Conservation (phyloP, 2,113 vertebrate genomes). For the Vicugna pacos region DNA sequence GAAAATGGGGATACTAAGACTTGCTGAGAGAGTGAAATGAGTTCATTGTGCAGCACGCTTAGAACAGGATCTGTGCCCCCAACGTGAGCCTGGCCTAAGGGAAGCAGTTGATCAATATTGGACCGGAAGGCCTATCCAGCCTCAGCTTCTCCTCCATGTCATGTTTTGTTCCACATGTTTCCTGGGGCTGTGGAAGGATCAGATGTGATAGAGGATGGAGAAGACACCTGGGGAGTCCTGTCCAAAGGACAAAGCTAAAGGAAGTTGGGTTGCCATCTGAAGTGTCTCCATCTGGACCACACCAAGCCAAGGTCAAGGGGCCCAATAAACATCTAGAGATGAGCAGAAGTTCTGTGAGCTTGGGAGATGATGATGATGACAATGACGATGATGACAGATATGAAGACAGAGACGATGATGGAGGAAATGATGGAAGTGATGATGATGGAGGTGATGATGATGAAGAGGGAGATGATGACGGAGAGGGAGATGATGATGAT, state of each 20-base stretch:
- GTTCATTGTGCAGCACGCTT: background rate
- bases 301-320: background rate
- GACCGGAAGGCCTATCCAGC: background rate
- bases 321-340: background rate
- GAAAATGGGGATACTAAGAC: background rate
- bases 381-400: rapidly evolving
- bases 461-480: background rate
- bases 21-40: background rate
- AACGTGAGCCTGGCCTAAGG: background rate
- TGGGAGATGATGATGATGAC: background rate
- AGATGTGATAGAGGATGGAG: background rate
- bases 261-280: background rate
- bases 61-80: background rate
- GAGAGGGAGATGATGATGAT: no score
- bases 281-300: background rate
- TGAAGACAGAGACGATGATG: background rate
- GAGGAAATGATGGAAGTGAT: background rate
- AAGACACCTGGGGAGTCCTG: background rate
- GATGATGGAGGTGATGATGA: background rate
- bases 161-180: background rate
- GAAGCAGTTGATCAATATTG: background rate
- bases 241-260: background rate
- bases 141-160: background rate
- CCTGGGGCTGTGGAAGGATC: background rate
- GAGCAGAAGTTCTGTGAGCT: background rate